Conservation (phyloP, 2,113 vertebrate genomes). For the Morone chrysops region DNA sequence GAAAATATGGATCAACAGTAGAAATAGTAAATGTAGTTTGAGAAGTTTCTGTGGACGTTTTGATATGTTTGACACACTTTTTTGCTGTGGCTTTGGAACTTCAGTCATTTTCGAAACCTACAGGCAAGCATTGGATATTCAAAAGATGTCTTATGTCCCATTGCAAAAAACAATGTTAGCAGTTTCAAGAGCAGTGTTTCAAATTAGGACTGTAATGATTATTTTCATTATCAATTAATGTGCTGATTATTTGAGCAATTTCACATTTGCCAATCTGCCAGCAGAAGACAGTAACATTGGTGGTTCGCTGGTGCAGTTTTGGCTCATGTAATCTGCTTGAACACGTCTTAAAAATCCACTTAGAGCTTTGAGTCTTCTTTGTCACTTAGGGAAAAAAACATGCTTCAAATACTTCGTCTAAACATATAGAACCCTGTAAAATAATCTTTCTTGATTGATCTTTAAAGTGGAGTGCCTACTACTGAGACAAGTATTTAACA, state of each 20-base stretch:
- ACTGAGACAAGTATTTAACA: constrained; percentile 47
- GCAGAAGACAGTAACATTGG: not conserved
- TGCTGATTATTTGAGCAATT: not conserved
- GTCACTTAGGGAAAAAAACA: not conserved
- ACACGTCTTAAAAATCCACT: not conserved
- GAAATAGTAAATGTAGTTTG: not conserved
- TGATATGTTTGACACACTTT: no score
- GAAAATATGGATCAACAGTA: not conserved
- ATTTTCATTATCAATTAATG: not conserved
- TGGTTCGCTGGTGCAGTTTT: not conserved
- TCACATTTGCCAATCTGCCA: not conserved
- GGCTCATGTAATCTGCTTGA: not conserved
- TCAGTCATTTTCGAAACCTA: no score
- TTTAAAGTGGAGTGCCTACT: constrained; percentile 29
- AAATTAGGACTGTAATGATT: not conserved
- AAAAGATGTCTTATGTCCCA: no score
- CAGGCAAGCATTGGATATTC: no score
- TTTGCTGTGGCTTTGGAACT: no score
- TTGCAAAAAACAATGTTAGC: not conserved
- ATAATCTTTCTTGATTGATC: constrained; percentile 45
- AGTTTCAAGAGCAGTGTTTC: not conserved
- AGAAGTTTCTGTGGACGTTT: not conserved
- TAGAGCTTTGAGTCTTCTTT: not conserved
- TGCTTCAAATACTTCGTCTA: constrained; percentile 1
- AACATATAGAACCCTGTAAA: constrained; percentile 32